Conservation (phyloP, 2,888 invertebrate species). For the Ptychoptera contaminata region DNA sequence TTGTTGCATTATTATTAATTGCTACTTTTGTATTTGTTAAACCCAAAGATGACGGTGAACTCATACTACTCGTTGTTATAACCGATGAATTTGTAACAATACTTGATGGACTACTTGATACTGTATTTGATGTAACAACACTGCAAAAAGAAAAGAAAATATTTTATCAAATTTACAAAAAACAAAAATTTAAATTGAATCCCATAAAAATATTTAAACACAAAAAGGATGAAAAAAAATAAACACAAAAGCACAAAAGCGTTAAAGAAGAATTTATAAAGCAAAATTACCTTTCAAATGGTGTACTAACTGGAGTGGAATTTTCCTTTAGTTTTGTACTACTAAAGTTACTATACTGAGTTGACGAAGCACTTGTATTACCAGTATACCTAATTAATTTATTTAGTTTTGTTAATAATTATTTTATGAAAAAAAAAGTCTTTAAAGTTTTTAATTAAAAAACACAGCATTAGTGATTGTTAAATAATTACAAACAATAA, state of each 20-base stretch:
- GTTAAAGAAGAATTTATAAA: neutral
- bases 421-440: too few species aligned
- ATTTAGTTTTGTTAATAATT: neutral
- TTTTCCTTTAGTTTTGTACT: slow-evolving; percentile 31
- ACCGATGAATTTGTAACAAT: slow-evolving; percentile 23
- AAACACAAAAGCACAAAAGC: neutral
- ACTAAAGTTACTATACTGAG: slow-evolving; percentile 32
- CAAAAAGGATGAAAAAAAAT: neutral
- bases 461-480: neutral
- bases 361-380: slow-evolving; percentile 29
- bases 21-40: slow-evolving; percentile 13
- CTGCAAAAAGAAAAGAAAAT: too few species aligned
- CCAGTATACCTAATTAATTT: slow-evolving; percentile 26
- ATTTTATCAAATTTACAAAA: neutral
- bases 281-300: slow-evolving; percentile 27
- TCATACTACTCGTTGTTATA: slow-evolving; percentile 25
- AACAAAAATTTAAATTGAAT: too few species aligned
- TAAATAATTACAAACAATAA: slow-evolving; percentile 1
- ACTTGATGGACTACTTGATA: slow-evolving; percentile 24
- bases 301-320: slow-evolving; percentile 24
- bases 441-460: neutral
- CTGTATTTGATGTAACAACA: slow-evolving; percentile 23
- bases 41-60: slow-evolving; percentile 21
- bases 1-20: slow-evolving; percentile 7
- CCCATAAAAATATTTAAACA: too few species aligned